Percentiles rank a stretch among this genome's conserved stretches.
These are phyloP conservation scores for Callorhinus ursinus DNA, from an alignment of 2,113 vertebrate species.

Conservation along the genomic window DNA sequence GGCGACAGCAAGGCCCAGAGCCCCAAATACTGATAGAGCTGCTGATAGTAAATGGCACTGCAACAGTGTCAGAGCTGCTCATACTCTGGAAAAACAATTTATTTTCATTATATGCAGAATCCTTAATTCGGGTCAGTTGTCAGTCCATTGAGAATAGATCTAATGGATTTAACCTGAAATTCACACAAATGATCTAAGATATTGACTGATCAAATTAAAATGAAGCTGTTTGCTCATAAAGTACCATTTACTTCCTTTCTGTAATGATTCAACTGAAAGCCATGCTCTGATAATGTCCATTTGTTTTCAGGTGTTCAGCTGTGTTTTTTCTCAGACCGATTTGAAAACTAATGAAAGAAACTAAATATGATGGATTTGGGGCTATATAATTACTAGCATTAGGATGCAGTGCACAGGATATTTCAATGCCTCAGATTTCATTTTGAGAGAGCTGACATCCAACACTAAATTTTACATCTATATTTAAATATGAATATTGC, in stretches of 20 bases:
- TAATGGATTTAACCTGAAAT: slow-evolving; percentile 26
- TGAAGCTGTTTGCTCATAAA: slow-evolving; percentile 54
- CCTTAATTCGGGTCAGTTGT: slow-evolving; percentile 33
- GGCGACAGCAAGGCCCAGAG: neutral
- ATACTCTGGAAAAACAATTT: slow-evolving; percentile 60
- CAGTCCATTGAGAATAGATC: slow-evolving; percentile 22
- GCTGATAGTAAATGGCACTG: neutral
- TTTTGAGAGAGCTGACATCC: neutral
- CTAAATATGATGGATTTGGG: neutral
- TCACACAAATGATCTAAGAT: slow-evolving; percentile 25
- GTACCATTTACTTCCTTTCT: slow-evolving; percentile 42
- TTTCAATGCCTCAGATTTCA: neutral
- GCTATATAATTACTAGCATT: neutral
- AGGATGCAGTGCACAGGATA: neutral
- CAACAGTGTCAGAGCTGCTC: slow-evolving; percentile 35
- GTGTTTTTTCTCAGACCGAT: neutral
- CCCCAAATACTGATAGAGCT: neutral
- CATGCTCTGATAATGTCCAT: neutral
- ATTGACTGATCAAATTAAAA: slow-evolving; percentile 45
- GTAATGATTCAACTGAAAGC: neutral
- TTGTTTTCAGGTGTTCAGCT: slow-evolving; percentile 24
- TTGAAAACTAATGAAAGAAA: slow-evolving; percentile 51
- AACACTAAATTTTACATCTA: neutral
- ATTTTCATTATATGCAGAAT: slow-evolving; percentile 51
- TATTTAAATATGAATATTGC: neutral